Base-by-base conservation (phyloP, 2,888 invertebrate species). In the Mythimna pallens region DNA sequence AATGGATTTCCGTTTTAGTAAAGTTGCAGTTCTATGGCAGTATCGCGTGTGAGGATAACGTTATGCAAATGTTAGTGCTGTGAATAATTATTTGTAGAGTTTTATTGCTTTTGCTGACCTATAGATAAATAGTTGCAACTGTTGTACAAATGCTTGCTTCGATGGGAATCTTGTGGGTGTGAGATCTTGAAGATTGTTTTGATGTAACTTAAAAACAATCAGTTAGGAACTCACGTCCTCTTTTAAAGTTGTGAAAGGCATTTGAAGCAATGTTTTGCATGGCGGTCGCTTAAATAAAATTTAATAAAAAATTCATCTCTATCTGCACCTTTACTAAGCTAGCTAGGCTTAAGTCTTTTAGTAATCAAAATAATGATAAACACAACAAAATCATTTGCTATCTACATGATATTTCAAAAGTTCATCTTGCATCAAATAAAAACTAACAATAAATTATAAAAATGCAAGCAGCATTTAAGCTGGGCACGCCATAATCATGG, bases 11-110 rank as follows among this genome's bases (percentile, higher is more conserved):
- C 91, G 89, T 87, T 86, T 86, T 81, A 80, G 78, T 85, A 83
- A 86, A 86, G 84, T 86, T 88, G 76, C 77, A 62, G 78, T 72
- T 81, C 64, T 78, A 85, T 80, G 76, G 83, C 68, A 65, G 70
- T 84, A 89, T 93, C 87, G 92, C 93, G 91, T 92, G 91, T 73
- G 76, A 74, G 70, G 76, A 66, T 80, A 84, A 87, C 88, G 83
- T 87, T 91, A 93, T 93, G 94, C 92, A 91, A 94, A 94, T 92
- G 85, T 80, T 85, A 84, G 89, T 89, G 86, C 89, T 87, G 86
- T 86, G 87, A 89, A 90, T 90, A 90, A 90, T 91, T 92, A 93
- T 93, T 93, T 93, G 91, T 90, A 84, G 82, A 89, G 89, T 92
- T 92, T 93, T 93, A 92, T 91, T 89, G 87, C 79, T 89, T 88